A percentile compares a stretch with the other conserved stretches of the same genome.
phyloP scores from a whole-genome alignment of 2,113 vertebrate genomes.

The Archilochus colubris region DNA sequence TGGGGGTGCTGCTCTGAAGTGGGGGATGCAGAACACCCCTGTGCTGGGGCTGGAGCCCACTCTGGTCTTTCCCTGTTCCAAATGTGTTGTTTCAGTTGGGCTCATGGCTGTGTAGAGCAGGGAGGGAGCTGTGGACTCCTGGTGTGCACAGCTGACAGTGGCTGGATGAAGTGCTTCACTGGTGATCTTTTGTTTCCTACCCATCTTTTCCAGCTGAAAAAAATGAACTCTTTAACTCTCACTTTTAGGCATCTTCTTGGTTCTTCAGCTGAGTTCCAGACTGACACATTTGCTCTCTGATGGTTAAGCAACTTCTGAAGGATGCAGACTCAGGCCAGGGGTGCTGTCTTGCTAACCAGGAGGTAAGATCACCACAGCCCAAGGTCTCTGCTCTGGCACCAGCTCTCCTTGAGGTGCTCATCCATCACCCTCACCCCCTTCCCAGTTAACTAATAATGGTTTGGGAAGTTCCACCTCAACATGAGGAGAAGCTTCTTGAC shows the following conservation, averaged over 20 bases:
- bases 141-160: neutral
- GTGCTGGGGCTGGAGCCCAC: neutral
- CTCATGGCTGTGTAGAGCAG: no score
- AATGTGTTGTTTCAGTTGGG: fast-evolving
- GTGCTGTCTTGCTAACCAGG: neutral
- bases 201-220: neutral
- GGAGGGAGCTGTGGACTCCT: neutral
- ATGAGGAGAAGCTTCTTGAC: no score
- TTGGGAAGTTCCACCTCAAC: no score
- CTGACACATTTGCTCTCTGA: neutral
- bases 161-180: neutral
- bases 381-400: fast-evolving
- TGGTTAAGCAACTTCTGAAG: neutral
- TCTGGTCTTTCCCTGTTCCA: neutral
- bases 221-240: neutral
- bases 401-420: fast-evolving
- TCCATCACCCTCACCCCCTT: neutral
- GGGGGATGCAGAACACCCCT: neutral
- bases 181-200: neutral
- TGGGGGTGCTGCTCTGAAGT: neutral
- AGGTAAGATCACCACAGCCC: conserved; percentile 13
- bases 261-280: neutral
- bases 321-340: neutral
- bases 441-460: no score
- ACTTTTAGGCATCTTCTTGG: neutral